Conservation (phyloP, 1,140 invertebrate species). For the Hormaphis cornu region DNA sequence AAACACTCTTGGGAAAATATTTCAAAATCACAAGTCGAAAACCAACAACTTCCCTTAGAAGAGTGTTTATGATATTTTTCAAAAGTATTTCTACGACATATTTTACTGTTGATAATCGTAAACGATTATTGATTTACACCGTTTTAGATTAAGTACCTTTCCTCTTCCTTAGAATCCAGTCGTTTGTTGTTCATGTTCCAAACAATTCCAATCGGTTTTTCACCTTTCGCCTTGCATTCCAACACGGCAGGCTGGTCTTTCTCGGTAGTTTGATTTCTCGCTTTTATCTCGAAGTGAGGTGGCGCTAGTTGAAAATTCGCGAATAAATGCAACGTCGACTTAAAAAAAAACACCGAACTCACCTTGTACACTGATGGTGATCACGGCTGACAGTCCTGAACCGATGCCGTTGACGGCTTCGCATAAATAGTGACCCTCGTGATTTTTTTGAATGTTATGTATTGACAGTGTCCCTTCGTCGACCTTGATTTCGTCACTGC, state of each 20-base stretch:
- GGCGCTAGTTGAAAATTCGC: conserved; percentile 53
- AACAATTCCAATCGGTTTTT: conserved; percentile 89
- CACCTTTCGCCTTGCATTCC: conserved; percentile 91
- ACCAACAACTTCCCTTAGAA: no score
- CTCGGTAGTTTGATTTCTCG: conserved; percentile 78
- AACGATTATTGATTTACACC: no score
- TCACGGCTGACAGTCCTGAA: conserved; percentile 83
- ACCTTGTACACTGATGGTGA: conserved; percentile 87
- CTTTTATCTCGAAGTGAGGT: conserved; percentile 86
- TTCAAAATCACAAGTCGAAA: no score
- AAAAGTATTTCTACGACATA: no score
- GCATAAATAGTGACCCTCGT: conserved; percentile 90
- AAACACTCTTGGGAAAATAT: no score
- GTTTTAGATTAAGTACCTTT: no score
- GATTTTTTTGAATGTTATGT: conserved; percentile 79
- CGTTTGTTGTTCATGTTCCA: conserved; percentile 94
- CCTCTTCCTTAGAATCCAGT: conserved; percentile 75
- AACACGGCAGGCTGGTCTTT: conserved; percentile 82
- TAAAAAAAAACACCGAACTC: conserved; percentile 32
- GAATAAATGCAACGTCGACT: background rate
- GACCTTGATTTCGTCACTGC: conserved; percentile 77
- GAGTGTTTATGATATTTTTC: no score
- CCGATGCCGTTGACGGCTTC: conserved; percentile 93
- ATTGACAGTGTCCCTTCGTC: conserved; percentile 84
- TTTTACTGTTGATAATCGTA: no score